Conservation (phyloP, 2,888 invertebrate species). For the Frankliniella fusca region DNA sequence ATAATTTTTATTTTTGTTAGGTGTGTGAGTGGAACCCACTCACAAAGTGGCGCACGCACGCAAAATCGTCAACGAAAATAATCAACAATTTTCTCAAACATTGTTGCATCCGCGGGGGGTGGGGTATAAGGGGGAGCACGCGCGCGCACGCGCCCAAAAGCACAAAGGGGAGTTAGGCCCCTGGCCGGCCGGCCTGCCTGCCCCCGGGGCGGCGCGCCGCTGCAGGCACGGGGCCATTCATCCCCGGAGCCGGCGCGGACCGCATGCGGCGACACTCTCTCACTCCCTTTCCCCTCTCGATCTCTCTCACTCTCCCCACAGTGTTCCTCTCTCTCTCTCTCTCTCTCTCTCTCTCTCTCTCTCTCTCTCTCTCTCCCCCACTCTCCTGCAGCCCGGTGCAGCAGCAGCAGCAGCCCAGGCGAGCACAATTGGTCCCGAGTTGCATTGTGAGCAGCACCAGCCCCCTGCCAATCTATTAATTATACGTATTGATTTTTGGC, state of each 20-base stretch:
- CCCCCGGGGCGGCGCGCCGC: background rate
- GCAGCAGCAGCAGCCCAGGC: background rate
- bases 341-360: background rate
- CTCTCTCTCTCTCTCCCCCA: background rate
- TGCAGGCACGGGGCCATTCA: background rate
- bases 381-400: background rate
- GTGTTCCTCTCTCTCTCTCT: background rate
- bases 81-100: too few relatives aligned
- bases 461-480: constrained; percentile 24
- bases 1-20: background rate
- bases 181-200: background rate
- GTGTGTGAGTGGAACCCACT: too few relatives aligned
- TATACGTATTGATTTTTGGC: constrained; percentile 26
- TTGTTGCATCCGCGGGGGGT: background rate
- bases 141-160: background rate
- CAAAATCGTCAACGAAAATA: too few relatives aligned
- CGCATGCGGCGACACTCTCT: constrained; percentile 7
- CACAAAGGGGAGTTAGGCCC: constrained; percentile 16
- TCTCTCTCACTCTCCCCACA: background rate
- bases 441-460: constrained; percentile 3
- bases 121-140: background rate
- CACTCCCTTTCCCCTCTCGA: background rate
- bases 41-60: too few relatives aligned
- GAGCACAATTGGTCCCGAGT: background rate
- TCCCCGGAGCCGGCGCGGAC: background rate